Base-by-base conservation (phyloP, 1,140 invertebrate species). In the Scaptomyza hsui region DNA sequence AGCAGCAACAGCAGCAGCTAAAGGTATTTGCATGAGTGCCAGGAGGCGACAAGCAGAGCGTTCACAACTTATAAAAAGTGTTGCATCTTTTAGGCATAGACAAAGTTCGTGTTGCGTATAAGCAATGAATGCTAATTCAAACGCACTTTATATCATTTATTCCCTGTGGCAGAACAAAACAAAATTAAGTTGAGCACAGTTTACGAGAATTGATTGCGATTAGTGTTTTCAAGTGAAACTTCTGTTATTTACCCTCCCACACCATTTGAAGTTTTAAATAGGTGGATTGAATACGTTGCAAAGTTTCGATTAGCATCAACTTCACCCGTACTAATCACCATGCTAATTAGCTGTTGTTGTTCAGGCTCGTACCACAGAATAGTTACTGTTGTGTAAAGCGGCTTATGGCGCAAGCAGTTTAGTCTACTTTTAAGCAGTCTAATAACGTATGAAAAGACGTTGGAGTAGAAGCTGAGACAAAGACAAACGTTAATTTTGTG, bases 371-470 rank as follows among this genome's bases (percentile, higher is more conserved):
- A 29, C 1, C 26, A 29, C 10, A 51, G 12, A n/a, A 16, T 41
- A 39, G 16, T 41, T 39, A n/a, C 26, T 41, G 37, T 24, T 24
- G 3, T 13, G 7, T 29, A 42, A 41, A 57, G 53, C 53, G 15
- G 55, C 55, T 57, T 45, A 19, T 13, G 41, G 16, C 10, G 7
- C 37, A 10, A 7, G 57, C 32, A 29, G 53, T 56, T 44, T 37
- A 51, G 42, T 37, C 69, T 37, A n/a, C 32, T 10, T 47, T 52
- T 56, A 57, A 62, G 69, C 55, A 47, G 52, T 68, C 74, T 72
- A 72, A 76, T 77, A 59, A 49, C 41, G 59, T 67, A 76, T 75
- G 73, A 76, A 67, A 72, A 78, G 59, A 68, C 55, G 37, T 18
- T 35, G 48, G n/a, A n/a, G n/a, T n/a, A 47, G 51, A 35, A 53